Evolutionary conservation across 2,113 vertebrate genomes (phyloP).

Genomic region (Charadrius vociferus): DNA sequence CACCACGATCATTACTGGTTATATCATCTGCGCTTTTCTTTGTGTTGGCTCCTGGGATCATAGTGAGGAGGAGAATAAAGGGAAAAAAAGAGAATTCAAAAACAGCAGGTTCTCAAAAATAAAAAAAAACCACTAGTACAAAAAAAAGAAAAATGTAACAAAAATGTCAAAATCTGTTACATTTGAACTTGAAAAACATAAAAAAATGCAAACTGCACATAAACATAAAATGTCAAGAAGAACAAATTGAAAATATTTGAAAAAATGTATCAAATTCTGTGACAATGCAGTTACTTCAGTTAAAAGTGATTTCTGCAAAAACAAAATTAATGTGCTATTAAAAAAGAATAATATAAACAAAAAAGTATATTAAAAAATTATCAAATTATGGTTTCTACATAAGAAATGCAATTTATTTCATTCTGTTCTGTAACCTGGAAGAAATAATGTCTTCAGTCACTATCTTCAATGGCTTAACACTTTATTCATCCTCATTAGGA

Average conservation of each 20-base stretch:
- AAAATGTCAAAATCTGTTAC: slow-evolving; percentile 71
- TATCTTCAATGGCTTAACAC: not conserved
- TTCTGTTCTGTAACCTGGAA: not conserved
- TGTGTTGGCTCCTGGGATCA: slow-evolving; percentile 88
- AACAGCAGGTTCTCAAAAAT: slow-evolving; percentile 77
- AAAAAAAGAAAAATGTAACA: slow-evolving; percentile 66
- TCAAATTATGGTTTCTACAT: not conserved
- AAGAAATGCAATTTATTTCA: slow-evolving; percentile 31
- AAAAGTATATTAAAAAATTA: slow-evolving; percentile 33
- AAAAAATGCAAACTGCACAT: slow-evolving; percentile 67
- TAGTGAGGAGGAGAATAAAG: slow-evolving; percentile 82
- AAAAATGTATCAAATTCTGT: slow-evolving; percentile 45
- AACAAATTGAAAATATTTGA: slow-evolving; percentile 68
- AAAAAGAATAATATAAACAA: slow-evolving; percentile 59
- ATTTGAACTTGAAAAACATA: slow-evolving; percentile 64
- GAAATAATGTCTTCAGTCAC: not conserved
- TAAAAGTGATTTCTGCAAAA: slow-evolving; percentile 57
- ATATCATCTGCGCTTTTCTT: slow-evolving; percentile 89
- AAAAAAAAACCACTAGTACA: slow-evolving; percentile 42
- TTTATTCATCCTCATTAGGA: not conserved
- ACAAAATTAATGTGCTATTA: slow-evolving; percentile 45
- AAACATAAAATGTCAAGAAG: slow-evolving; percentile 73
- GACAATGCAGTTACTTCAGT: slow-evolving; percentile 56
- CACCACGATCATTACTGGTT: slow-evolving; percentile 89
- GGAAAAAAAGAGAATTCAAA: slow-evolving; percentile 83